Conservation (phyloP, 1,140 invertebrate genomes). For the Panonychus citri region DNA sequence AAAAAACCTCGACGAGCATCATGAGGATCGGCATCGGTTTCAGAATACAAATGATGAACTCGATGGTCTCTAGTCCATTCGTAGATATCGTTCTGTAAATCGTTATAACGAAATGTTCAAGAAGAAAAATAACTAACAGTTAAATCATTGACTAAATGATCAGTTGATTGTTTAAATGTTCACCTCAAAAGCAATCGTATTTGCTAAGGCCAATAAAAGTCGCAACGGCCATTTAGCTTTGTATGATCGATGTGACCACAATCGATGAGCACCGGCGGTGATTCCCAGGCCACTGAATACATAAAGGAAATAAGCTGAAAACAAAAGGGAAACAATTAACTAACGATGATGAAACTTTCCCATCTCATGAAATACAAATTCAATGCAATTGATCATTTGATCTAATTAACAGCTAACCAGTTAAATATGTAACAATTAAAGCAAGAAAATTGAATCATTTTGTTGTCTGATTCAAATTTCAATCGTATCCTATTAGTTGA, state of each 20-base stretch:
- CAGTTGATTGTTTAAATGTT: neutral
- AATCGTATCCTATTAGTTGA: no score
- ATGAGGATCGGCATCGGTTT: constrained; percentile 86
- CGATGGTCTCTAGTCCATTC: constrained; percentile 73
- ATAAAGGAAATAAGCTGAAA: neutral
- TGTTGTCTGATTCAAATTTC: no score
- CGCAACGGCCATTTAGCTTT: constrained; percentile 26
- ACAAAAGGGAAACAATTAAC: neutral
- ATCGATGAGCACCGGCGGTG: constrained; percentile 24
- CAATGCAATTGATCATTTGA: no score
- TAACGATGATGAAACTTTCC: no score
- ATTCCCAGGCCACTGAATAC: neutral
- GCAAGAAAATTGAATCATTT: no score
- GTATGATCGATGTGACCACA: constrained; percentile 30
- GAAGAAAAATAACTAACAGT: neutral
- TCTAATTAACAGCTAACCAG: no score
- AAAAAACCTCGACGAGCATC: constrained; percentile 84
- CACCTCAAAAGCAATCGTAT: constrained; percentile 59
- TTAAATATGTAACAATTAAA: no score
- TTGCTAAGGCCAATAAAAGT: constrained; percentile 25
- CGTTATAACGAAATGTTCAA: neutral
- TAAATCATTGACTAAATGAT: neutral
- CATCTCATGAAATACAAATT: no score
- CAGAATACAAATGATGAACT: constrained; percentile 85
- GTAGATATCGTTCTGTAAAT: neutral